Percentiles rank a stretch among this genome's conserved stretches.
Conservation (phyloP, 2,888 invertebrate species). For the Pristionchus fissidentatus region DNA sequence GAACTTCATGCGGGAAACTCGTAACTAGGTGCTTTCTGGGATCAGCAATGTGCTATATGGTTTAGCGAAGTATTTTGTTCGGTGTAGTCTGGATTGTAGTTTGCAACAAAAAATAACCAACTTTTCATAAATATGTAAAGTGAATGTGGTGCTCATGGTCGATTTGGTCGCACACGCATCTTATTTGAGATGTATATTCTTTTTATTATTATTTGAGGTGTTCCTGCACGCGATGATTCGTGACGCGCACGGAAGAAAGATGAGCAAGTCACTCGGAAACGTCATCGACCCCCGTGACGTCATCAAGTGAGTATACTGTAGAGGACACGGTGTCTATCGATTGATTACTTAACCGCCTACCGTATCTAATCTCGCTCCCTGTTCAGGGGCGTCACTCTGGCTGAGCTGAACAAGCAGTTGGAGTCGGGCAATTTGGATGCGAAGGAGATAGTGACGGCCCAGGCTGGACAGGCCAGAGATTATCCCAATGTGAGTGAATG, state of each 20-base stretch:
- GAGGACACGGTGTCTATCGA: background rate
- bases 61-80: too few relatives aligned
- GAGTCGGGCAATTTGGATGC: slow-evolving; percentile 88
- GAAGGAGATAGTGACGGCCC: slow-evolving; percentile 86
- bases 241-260: slow-evolving; percentile 97
- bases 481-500: slow-evolving; percentile 68
- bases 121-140: too few relatives aligned
- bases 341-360: background rate
- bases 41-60: too few relatives aligned
- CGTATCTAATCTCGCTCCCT: background rate
- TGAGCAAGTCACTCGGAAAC: slow-evolving; percentile 98
- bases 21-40: too few relatives aligned
- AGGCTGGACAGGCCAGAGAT: slow-evolving; percentile 78
- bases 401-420: slow-evolving; percentile 85
- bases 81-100: too few relatives aligned
- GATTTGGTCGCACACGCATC: too few relatives aligned
- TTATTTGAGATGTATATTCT: too few relatives aligned
- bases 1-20: too few relatives aligned
- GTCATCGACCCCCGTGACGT: slow-evolving; percentile 97
- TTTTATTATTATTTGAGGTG: slow-evolving; percentile 80
- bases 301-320: slow-evolving; percentile 78
- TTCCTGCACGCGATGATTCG: slow-evolving; percentile 96
- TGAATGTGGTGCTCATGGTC: too few relatives aligned
- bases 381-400: slow-evolving; percentile 84
- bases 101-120: too few relatives aligned